These are phyloP conservation scores for Mythimna lalbum DNA, from an alignment of 2,888 invertebrate species.

Conservation along the genomic window DNA sequence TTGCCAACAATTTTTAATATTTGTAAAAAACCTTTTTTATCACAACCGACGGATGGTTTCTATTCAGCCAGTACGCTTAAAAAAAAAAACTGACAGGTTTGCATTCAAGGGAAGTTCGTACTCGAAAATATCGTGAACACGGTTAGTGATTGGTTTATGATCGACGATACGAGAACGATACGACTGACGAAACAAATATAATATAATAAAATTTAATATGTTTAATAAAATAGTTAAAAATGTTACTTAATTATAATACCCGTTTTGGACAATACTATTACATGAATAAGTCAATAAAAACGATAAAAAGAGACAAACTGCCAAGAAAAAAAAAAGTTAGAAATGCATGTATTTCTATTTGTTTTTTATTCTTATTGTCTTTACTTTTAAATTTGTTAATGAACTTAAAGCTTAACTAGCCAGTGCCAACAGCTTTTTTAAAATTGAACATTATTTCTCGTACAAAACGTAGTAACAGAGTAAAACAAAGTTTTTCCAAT, in stretches of 20 bases:
- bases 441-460: background rate
- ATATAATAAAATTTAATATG: background rate
- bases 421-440: background rate
- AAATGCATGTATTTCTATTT: background rate
- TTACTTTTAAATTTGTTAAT: too few species aligned
- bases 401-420: background rate
- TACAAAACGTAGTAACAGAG: background rate
- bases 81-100: constrained; percentile 68
- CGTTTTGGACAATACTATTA: background rate
- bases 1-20: constrained; percentile 22
- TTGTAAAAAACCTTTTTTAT: constrained; percentile 39
- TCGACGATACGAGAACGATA: constrained; percentile 51
- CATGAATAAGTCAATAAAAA: constrained; percentile 14
- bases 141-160: constrained; percentile 57
- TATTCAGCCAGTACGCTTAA: constrained; percentile 68
- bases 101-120: constrained; percentile 67
- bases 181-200: constrained; percentile 12
- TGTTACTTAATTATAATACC: background rate
- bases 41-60: constrained; percentile 65
- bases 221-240: too few species aligned
- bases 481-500: background rate
- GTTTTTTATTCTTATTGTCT: too few species aligned
- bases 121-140: constrained; percentile 71
- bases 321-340: background rate
- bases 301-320: constrained; percentile 9